phyloP scores from a whole-genome alignment of 2,888 invertebrate species.

The Cabera pusaria region DNA sequence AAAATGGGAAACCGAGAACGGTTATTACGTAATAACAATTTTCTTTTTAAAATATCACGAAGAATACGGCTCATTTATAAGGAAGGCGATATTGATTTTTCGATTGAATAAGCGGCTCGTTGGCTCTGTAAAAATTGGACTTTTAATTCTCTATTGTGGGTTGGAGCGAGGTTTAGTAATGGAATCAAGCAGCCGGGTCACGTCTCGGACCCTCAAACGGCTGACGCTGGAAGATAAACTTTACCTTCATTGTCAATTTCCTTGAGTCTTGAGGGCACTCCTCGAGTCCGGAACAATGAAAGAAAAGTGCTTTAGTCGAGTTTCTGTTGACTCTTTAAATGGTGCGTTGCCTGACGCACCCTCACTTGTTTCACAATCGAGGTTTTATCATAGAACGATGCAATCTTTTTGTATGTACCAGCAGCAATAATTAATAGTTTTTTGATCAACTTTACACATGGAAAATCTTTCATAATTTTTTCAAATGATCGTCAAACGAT shows the following conservation, averaged over 20 bases:
- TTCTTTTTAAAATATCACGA: conserved; percentile 33
- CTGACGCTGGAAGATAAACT: conserved; percentile 77
- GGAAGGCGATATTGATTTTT: conserved; percentile 58
- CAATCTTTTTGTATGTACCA: no score
- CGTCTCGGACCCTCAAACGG: conserved; percentile 71
- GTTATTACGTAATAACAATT: conserved; percentile 16
- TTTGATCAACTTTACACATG: no score
- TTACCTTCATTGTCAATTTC: conserved; percentile 81
- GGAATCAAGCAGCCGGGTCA: conserved; percentile 73
- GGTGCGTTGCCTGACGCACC: conserved; percentile 54
- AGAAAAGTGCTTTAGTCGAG: conserved; percentile 69
- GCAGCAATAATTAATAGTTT: no score
- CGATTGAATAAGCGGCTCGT: conserved; percentile 64
- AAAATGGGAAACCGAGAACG: conserved; percentile 7
- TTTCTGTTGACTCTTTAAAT: conserved; percentile 72
- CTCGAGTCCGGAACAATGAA: conserved; percentile 69
- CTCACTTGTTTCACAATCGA: conserved; percentile 38
- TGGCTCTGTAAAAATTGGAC: conserved; percentile 61
- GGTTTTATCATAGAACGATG: no score
- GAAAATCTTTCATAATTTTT: no score
- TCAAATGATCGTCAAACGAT: no score
- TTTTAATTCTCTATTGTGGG: conserved; percentile 72
- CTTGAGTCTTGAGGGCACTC: conserved; percentile 68
- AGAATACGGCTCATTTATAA: conserved; percentile 43
- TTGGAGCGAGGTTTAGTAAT: conserved; percentile 50